Conservation (phyloP, 2,888 invertebrate species). For the Willowsia nigromaculata region DNA sequence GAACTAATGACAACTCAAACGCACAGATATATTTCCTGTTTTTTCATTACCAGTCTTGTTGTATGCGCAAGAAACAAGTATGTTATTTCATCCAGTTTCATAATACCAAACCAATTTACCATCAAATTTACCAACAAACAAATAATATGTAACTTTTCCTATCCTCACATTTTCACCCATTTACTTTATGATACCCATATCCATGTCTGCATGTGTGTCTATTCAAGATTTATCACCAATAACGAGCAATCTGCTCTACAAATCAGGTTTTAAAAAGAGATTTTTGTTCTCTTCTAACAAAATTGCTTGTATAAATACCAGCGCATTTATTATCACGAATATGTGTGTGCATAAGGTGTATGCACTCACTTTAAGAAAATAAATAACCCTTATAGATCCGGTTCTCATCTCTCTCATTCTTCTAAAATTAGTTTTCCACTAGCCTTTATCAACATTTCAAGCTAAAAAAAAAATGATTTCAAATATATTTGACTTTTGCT, state of each 20-base stretch:
- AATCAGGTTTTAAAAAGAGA: constrained; percentile 40
- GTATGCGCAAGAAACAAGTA: background rate
- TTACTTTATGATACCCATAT: background rate
- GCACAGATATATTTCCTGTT: background rate
- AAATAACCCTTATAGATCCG: constrained; percentile 41
- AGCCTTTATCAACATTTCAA: constrained; percentile 22
- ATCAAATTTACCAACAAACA: background rate
- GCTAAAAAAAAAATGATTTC: background rate
- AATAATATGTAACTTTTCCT: constrained; percentile 24
- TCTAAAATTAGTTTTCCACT: constrained; percentile 45
- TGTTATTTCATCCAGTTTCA: constrained; percentile 22
- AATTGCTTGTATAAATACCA: constrained; percentile 3
- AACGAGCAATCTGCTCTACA: constrained; percentile 41
- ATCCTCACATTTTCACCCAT: constrained; percentile 8
- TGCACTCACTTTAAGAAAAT: constrained; percentile 5
- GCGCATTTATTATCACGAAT: constrained; percentile 9
- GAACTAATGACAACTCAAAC: constrained; percentile 29
- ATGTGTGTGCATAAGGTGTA: background rate
- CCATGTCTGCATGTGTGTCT: constrained; percentile 9
- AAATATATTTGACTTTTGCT: background rate
- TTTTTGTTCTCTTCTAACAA: constrained; percentile 6
- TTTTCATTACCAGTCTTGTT: constrained; percentile 27
- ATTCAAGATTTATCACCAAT: constrained; percentile 59
- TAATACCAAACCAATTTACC: constrained; percentile 9
- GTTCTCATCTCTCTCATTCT: constrained; percentile 21